A percentile compares a stretch with the other conserved stretches of the same genome.
Conservation (phyloP, 2,113 vertebrate genomes). For the Pantherophis guttatus region DNA sequence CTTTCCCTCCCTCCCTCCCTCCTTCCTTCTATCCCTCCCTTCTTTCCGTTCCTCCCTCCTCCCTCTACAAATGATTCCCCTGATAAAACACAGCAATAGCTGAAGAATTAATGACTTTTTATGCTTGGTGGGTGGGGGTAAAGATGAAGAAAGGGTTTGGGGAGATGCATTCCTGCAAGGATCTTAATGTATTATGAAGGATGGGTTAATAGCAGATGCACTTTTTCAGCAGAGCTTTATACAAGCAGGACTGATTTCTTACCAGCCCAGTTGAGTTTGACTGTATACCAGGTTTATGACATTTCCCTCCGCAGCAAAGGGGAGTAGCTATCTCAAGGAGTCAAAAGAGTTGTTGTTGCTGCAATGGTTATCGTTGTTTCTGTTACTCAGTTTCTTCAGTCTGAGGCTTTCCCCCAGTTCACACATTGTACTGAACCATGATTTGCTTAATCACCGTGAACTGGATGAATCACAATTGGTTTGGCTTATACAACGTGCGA, state of each 20-base stretch:
- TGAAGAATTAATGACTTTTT: neutral
- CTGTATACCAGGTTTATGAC: neutral
- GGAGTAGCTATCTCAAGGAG: neutral
- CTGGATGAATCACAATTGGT: neutral
- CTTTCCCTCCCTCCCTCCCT: neutral
- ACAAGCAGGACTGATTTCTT: neutral
- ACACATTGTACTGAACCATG: neutral
- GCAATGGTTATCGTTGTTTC: neutral
- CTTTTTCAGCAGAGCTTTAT: neutral
- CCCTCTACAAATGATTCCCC: neutral
- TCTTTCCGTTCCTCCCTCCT: neutral
- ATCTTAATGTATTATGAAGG: neutral
- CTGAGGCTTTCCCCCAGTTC: neutral
- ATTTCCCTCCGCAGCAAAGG: neutral
- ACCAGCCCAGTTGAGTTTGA: neutral
- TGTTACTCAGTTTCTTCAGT: neutral
- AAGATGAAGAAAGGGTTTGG: neutral
- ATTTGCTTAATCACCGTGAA: neutral
- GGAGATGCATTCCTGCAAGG: neutral
- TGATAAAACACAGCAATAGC: neutral
- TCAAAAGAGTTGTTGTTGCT: neutral
- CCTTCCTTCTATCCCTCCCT: neutral
- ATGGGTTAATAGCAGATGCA: neutral
- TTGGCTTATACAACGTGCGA: neutral
- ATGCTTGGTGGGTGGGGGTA: neutral